A percentile compares a stretch with the other conserved stretches of the same genome.
Conservation (phyloP, 2,888 invertebrate species). For the Calliopum simillimum region DNA sequence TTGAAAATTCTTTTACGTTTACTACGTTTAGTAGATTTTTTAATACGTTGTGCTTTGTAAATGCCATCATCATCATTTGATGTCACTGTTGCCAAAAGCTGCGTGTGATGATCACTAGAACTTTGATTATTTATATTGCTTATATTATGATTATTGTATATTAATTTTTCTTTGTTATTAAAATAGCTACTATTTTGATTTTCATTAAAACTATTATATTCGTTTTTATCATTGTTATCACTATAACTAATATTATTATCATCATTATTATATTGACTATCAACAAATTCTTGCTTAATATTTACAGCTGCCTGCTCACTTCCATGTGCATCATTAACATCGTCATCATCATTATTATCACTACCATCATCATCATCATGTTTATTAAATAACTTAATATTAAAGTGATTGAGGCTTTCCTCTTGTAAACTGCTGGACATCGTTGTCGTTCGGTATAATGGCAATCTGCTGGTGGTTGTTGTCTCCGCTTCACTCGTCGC, state of each 20-base stretch:
- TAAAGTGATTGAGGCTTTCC: no score
- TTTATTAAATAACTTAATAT: no score
- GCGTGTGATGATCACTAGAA: conserved; percentile 37
- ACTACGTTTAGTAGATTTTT: conserved; percentile 46
- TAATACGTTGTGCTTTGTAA: conserved; percentile 47
- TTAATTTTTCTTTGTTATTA: conserved; percentile 48
- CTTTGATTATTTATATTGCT: conserved; percentile 16
- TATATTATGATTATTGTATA: conserved; percentile 52
- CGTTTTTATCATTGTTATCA: conserved; percentile 35
- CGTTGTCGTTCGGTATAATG: no score
- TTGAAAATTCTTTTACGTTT: conserved; percentile 46
- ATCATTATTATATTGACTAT: conserved; percentile 8
- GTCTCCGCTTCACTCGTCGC: neutral
- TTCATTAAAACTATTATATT: conserved; percentile 42
- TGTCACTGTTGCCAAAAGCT: conserved; percentile 39
- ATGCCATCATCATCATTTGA: conserved; percentile 35
- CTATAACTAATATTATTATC: conserved; percentile 37
- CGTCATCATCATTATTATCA: neutral
- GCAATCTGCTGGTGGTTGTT: neutral
- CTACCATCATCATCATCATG: no score
- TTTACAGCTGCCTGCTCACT: conserved; percentile 3
- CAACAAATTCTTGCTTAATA: neutral
- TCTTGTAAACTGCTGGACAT: no score
- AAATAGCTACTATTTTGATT: conserved; percentile 32
- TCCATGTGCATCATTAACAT: neutral